Conservation (phyloP, 2,888 invertebrate species). For the Choristoneura rosaceana region DNA sequence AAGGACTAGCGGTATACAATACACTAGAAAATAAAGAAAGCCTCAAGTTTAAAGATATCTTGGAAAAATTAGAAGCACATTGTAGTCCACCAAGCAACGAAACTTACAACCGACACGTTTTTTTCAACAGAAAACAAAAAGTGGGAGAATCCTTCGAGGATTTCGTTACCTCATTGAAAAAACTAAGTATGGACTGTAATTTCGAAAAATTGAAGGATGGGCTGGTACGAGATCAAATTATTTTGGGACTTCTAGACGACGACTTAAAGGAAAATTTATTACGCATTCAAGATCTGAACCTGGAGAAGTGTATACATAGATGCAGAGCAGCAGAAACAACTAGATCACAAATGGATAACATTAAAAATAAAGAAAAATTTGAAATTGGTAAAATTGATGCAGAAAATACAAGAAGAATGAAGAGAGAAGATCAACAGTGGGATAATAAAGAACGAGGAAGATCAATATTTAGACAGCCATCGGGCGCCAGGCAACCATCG, state of each 20-base stretch:
- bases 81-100: slow-evolving; percentile 32
- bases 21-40: slow-evolving; percentile 22
- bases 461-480: too few species aligned
- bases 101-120: slow-evolving; percentile 24
- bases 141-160: not conserved
- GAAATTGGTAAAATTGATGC: not conserved
- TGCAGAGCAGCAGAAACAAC: slow-evolving; percentile 22
- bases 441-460: not conserved
- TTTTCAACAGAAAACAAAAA: slow-evolving; percentile 10
- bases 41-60: slow-evolving; percentile 2
- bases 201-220: slow-evolving; percentile 18
- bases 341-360: not conserved
- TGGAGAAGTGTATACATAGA: slow-evolving; percentile 4
- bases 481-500: too few species aligned
- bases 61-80: slow-evolving; percentile 10
- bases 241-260: slow-evolving; percentile 18
- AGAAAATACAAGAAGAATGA: too few species aligned
- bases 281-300: not conserved
- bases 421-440: not conserved
- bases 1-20: slow-evolving; percentile 12
- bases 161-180: slow-evolving; percentile 8
- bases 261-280: slow-evolving; percentile 14
- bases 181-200: slow-evolving; percentile 24
- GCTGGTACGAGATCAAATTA: slow-evolving; percentile 16
- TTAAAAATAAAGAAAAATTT: not conserved